phyloP scores from a whole-genome alignment of 2,888 invertebrate species.

The Lypha dubia region DNA sequence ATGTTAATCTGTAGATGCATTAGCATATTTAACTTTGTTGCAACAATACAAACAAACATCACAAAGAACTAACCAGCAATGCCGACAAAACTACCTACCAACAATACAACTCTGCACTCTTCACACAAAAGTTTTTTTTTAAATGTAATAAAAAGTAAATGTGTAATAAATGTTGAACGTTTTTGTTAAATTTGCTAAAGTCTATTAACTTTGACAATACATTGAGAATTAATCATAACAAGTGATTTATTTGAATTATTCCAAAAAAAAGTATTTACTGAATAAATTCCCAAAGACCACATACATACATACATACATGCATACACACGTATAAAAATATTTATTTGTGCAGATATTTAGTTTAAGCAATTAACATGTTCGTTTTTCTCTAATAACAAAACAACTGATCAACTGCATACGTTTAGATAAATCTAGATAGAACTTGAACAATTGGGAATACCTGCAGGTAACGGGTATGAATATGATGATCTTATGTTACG shows the following conservation, averaged over 20 bases:
- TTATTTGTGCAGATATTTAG: slow-evolving; percentile 1
- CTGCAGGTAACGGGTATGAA: neutral
- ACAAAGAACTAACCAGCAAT: neutral
- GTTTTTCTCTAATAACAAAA: neutral
- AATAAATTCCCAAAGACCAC: neutral
- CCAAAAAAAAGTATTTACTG: neutral
- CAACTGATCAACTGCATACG: slow-evolving; percentile 35
- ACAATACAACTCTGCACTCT: neutral
- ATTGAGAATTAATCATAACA: slow-evolving; percentile 37
- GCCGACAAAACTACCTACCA: neutral
- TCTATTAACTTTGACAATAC: slow-evolving; percentile 31
- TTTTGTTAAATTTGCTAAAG: slow-evolving; percentile 11
- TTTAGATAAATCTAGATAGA: slow-evolving; percentile 57
- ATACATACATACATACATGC: neutral
- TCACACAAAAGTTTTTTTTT: neutral
- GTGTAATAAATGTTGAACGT: slow-evolving; percentile 5
- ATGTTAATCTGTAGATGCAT: neutral
- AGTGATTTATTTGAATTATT: neutral
- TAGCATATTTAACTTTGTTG: neutral
- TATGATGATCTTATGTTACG: neutral
- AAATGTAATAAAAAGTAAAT: neutral
- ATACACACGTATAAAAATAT: neutral
- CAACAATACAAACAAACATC: neutral
- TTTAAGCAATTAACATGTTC: slow-evolving; percentile 42
- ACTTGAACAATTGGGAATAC: slow-evolving; percentile 53